Percentiles rank a stretch among this genome's conserved stretches.
Evolutionary conservation across 2,113 vertebrate species (phyloP).

Genomic region (Antechinus stuartii): DNA sequence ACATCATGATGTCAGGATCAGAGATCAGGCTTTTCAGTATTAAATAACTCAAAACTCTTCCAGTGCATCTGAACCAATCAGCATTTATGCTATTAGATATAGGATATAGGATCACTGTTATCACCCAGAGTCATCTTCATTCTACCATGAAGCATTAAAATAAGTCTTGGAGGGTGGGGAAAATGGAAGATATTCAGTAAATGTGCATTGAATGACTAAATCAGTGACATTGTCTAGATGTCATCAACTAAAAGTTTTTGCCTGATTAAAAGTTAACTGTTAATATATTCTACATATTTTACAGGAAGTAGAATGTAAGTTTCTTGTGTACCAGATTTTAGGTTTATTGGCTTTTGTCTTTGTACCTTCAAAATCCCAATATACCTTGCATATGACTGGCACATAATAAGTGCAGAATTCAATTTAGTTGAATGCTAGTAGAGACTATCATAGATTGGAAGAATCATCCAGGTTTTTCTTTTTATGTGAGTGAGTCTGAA

Average conservation of each 20-base stretch:
- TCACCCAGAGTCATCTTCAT: not conserved
- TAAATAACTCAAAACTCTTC: not conserved
- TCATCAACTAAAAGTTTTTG: not conserved
- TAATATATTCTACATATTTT: not conserved
- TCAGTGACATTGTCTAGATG: not conserved
- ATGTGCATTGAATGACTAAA: not conserved
- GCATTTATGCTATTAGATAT: not conserved
- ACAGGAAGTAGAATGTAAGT: not conserved
- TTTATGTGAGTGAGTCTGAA: not conserved
- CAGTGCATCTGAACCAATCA: not conserved
- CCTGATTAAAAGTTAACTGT: not conserved
- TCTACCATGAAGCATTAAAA: not conserved
- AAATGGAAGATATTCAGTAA: not conserved
- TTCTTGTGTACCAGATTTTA: not conserved
- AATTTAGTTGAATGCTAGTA: not conserved
- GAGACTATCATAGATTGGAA: not conserved
- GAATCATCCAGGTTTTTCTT: not conserved
- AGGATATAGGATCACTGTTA: not conserved
- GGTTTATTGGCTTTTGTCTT: not conserved
- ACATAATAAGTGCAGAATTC: not conserved
- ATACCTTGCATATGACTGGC: not conserved
- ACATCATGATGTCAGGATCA: not conserved
- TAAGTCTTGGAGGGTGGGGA: not conserved
- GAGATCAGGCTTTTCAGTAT: not conserved
- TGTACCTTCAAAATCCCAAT: not conserved